Evolutionary conservation across 2,113 vertebrate genomes (phyloP), one percentile per base, ranked within the genome.

Genomic region (Antennarius striatus): DNA sequence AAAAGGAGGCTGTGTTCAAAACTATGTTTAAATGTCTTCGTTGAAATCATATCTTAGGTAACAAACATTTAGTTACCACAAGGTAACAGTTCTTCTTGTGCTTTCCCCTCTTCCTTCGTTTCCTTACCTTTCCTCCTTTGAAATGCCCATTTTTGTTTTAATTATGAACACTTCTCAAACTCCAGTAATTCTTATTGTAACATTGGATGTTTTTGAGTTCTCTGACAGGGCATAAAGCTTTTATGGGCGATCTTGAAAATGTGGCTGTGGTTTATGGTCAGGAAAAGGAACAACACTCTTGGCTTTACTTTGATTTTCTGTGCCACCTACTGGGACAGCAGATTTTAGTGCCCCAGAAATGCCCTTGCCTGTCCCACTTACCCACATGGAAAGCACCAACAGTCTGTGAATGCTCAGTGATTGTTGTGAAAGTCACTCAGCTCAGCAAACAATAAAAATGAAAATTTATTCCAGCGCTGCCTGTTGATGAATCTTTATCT

Each of bases 311-410:
- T 51, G 55, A 14, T 68, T 16, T 10, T 47, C 45, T 52, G 6
- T 42, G 67, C 60, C 36, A 15, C 52, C 68, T 57, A 40, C 47
- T 29, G 30, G 30, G 43, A 50, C 62, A 48, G 56, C 71, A 77
- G 55, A 48, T 58, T 75, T 63, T 53, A 69, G 48, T 57, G 45
- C 48, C 47, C 71, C 43, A 65, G 60, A 68, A 57, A 32, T 46
- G 59, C 49, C 56, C 66, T 48, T n/a, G 60, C 77, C 65, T 76
- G 75, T 49, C 69, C 72, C 60, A 73, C 54, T 61, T 75, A 63
- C 52, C 63, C 57, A 32, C 47, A 40, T 36, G 4, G 2, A 75
- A 68, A 68, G 30, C 56, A 70, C 73, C 69, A 71, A 47, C 50
- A 51, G 45, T 22, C 74, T 75, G 53, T 51, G 66, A 79, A 61